Evolutionary conservation across 2,113 vertebrate species (phyloP), one percentile per base, ranked within the genome.

Genomic region (Malurus elegans): DNA sequence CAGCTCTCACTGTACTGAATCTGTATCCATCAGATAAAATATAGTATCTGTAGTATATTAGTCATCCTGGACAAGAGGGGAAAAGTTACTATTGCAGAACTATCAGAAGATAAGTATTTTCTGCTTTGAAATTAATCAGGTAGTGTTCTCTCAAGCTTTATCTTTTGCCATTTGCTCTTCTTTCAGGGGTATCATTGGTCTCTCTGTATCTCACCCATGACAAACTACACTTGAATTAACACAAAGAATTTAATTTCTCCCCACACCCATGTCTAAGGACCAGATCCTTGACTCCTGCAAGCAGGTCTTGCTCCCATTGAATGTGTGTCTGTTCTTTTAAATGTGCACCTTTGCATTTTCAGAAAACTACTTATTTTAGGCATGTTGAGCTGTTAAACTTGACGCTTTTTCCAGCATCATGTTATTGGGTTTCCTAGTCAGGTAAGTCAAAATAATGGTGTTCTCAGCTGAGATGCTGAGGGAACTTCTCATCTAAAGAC

Each of bases 81-180:
- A 62, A 61, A 95, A 90, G 79, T 88, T 82, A 66, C 64, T 88
- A 2, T 47, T 94, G 67, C 50, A 70, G 50, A 92, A 44, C 38
- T 85, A 61, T 79, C 61, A 50, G 58, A 88, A 91, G 88, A 90
- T 57, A 88, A 95, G 79, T 92, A 90, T 76, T 86, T 95, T 79
- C 58, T 82, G 40, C 50, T 87, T 60, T 86, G 57, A 88, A 95
- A 91, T 93, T 71, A 89, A 92, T 87, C 91, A 75, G 75, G 48
- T 86, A 67, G 48, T 42, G 95, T 95, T 50, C 32, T 36, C 32
- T 81, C 28, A 69, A 50, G 62, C 29, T 94, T 82, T 95, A 85
- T 86, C 70, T 82, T 76, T 61, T 65, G 26, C 29, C 12, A 65
- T 74, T 70, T 86, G 34, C 58, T 90, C 61, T 72, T 88, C 57